Conservation (phyloP, 2,113 vertebrate species). For the Pteruthius melanotis region DNA sequence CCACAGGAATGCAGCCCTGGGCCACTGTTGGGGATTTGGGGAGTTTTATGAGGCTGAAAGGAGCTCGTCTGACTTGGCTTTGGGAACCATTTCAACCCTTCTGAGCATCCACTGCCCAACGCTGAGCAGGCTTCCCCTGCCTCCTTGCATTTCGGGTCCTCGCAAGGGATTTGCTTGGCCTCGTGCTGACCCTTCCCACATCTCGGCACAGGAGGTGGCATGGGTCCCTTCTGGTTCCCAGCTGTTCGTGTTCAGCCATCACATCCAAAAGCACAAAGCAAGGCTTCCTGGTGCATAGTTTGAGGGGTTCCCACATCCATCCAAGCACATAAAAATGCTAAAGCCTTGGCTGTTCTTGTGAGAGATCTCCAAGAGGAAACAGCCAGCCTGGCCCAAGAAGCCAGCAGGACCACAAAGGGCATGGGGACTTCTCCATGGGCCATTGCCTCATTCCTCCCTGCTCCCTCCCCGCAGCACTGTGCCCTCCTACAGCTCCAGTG, state of each 20-base stretch:
- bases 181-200: background rate
- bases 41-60: background rate
- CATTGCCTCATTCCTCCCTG: background rate
- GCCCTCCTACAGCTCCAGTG: slow-evolving; percentile 76
- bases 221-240: slow-evolving; percentile 15
- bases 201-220: background rate
- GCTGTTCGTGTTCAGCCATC: background rate
- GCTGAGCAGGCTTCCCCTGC: background rate
- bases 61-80: background rate
- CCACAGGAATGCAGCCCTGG: rapidly evolving
- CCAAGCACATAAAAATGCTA: slow-evolving; percentile 12
- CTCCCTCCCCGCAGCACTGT: slow-evolving; percentile 63
- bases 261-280: background rate
- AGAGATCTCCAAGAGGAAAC: background rate
- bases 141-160: background rate
- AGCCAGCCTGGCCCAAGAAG: background rate
- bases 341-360: slow-evolving; percentile 11
- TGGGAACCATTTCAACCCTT: background rate
- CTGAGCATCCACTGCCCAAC: background rate
- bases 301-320: slow-evolving; percentile 34
- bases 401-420: background rate
- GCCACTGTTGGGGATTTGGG: background rate
- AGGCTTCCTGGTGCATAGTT: slow-evolving; percentile 1
- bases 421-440: background rate
- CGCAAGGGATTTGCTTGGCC: background rate